Evolutionary conservation across 1,140 invertebrate species (phyloP), one percentile per base, ranked within the genome.

Genomic region (Heliconius himera): DNA sequence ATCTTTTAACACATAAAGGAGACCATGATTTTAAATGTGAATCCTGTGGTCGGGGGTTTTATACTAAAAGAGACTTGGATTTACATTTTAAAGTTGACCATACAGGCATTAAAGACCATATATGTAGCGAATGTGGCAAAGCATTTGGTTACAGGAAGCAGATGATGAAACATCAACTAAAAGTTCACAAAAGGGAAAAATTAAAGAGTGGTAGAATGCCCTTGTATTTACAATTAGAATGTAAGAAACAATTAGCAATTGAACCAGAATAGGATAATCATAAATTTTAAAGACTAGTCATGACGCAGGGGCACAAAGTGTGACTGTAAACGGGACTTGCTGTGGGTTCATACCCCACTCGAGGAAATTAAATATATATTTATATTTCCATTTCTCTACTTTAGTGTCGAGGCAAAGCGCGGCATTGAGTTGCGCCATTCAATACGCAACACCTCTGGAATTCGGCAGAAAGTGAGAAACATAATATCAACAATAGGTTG

Each of bases 81-180:
- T 60, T 87, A 66, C 93, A 94, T 81, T 89, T 88, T 33, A 94
- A 95, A 89, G 90, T 93, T 36, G 95, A 94, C 46, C 95, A 95
- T 85, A 85, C 88, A 3, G 95, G 95, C 3, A 91, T 95, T 8
- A 95, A 94, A 81, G 90, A 95, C n/a, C 94, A 95, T 85, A 78
- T 94, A 22, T 95, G 95, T 81, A 88, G 90, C 56, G 83, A 94
- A 3, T 95, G 95, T 87, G 91, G 90, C 0, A 95, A 95, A 86
- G 93, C 92, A 11, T 95, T 95, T 89, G 94, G 94, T 11, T 95
- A 95, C 80, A 80, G 91, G 18, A 93, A 94, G 73, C 90, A 95
- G 82, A 95, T 95, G 86, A 93, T 95, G 89, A 95, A 95, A 85
- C 90, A 95, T 84, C 94, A 95, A 81, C 82, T 93, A 11, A 93